A percentile compares a stretch with the other conserved stretches of the same genome.
phyloP scores from a whole-genome alignment of 2,888 invertebrate genomes.

The Ochlodes sylvanus region DNA sequence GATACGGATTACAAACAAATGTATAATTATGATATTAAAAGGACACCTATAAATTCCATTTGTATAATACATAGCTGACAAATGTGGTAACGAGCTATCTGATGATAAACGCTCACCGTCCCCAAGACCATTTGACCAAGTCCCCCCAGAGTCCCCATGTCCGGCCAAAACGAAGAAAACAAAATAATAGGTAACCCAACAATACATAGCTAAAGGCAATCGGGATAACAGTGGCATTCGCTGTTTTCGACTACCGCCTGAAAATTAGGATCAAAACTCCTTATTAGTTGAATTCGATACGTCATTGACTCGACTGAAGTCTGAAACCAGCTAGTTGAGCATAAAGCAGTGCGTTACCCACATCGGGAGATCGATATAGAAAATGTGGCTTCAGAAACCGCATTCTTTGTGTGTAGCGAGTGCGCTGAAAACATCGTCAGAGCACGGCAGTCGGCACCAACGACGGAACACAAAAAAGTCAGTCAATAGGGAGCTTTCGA shows the following conservation, averaged over 20 bases:
- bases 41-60: no score
- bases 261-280: not conserved
- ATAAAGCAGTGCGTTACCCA: not conserved
- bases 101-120: no score
- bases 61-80: no score
- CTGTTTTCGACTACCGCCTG: not conserved
- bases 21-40: no score
- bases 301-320: not conserved
- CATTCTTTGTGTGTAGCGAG: conserved; percentile 6
- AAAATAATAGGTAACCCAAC: no score
- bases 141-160: no score
- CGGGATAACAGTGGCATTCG: not conserved
- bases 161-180: no score
- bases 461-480: conserved; percentile 3
- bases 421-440: conserved; percentile 9
- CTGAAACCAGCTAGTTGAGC: not conserved
- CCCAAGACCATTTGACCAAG: no score
- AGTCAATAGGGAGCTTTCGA: conserved; percentile 3
- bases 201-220: not conserved
- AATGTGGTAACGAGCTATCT: no score
- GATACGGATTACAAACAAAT: no score
- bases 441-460: not conserved
- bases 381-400: not conserved
- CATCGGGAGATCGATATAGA: not conserved
- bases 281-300: not conserved